phyloP scores from a whole-genome alignment of 2,797 vertebrate genomes.

The Siniperca obscura region DNA sequence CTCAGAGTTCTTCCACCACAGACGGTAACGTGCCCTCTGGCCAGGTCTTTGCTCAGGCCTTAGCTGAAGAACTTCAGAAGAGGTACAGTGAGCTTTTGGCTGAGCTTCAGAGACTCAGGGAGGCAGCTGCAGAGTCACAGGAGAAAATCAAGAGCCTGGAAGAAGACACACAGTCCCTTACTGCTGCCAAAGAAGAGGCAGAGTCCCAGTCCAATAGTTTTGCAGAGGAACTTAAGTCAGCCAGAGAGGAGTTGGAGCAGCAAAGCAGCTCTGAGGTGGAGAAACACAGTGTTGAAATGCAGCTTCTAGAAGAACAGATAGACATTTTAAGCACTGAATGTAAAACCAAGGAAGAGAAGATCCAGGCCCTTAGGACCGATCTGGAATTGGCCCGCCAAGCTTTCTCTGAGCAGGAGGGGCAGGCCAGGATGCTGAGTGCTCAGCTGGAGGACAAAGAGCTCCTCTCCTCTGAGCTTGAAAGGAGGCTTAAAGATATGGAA shows the following conservation, averaged over 20 bases:
- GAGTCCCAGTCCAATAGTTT: slow-evolving; percentile 74
- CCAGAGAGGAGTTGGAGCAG: slow-evolving; percentile 79
- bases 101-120: slow-evolving; percentile 86
- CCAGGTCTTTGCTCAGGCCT: slow-evolving; percentile 81
- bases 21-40: slow-evolving; percentile 43
- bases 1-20: slow-evolving; percentile 58
- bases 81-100: slow-evolving; percentile 83
- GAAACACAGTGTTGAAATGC: slow-evolving; percentile 76
- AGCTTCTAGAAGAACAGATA: slow-evolving; percentile 88
- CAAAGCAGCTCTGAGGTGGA: slow-evolving; percentile 79
- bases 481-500: slow-evolving; percentile 79
- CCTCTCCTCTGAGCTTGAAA: slow-evolving; percentile 79
- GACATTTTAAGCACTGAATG: slow-evolving; percentile 85
- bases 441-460: slow-evolving; percentile 86
- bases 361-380: slow-evolving; percentile 87
- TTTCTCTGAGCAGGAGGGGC: slow-evolving; percentile 84
- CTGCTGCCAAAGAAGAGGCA: slow-evolving; percentile 83
- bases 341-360: slow-evolving; percentile 88
- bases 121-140: slow-evolving; percentile 82
- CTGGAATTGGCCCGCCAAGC: slow-evolving; percentile 82
- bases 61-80: slow-evolving; percentile 88
- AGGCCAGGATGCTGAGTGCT: slow-evolving; percentile 82
- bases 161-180: slow-evolving; percentile 72
- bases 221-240: slow-evolving; percentile 81
- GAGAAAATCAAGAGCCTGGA: slow-evolving; percentile 80